phyloP scores from a whole-genome alignment of 2,797 vertebrate species.

The Phalanger gymnotis region DNA sequence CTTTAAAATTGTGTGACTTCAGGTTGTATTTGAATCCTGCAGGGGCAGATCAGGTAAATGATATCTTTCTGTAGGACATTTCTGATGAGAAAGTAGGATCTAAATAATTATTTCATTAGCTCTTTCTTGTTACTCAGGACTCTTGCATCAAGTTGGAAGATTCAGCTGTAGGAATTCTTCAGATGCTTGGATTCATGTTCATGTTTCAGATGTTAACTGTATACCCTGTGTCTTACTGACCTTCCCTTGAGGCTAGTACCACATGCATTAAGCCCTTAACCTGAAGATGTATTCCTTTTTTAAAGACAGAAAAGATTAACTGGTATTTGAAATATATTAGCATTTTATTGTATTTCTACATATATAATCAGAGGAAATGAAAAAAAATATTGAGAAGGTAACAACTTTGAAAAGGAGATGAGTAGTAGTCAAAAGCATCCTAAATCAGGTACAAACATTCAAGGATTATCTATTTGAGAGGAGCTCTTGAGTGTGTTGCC shows the following conservation, averaged over 20 bases:
- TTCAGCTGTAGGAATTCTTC: slow-evolving; percentile 14
- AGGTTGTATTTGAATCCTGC: neutral
- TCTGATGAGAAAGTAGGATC: slow-evolving; percentile 5
- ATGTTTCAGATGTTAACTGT: neutral
- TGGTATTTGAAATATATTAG: neutral
- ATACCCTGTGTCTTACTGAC: neutral
- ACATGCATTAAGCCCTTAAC: neutral
- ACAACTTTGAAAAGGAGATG: neutral
- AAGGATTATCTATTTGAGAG: neutral
- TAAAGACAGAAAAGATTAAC: neutral
- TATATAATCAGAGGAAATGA: neutral
- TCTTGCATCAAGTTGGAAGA: slow-evolving; percentile 23
- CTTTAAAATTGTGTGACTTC: neutral
- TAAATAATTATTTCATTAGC: slow-evolving; percentile 30
- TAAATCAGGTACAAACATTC: neutral
- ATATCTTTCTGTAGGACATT: neutral
- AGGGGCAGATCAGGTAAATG: neutral
- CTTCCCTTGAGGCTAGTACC: neutral
- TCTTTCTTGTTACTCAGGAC: neutral
- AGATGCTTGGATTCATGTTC: slow-evolving; percentile 23
- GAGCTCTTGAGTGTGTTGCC: neutral
- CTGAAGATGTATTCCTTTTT: neutral
- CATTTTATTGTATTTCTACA: neutral
- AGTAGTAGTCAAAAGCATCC: neutral
- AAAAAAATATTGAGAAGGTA: neutral